Percentiles rank a stretch among this genome's conserved stretches.
Conservation (phyloP, 2,113 vertebrate species). For the Etheostoma cragini region DNA sequence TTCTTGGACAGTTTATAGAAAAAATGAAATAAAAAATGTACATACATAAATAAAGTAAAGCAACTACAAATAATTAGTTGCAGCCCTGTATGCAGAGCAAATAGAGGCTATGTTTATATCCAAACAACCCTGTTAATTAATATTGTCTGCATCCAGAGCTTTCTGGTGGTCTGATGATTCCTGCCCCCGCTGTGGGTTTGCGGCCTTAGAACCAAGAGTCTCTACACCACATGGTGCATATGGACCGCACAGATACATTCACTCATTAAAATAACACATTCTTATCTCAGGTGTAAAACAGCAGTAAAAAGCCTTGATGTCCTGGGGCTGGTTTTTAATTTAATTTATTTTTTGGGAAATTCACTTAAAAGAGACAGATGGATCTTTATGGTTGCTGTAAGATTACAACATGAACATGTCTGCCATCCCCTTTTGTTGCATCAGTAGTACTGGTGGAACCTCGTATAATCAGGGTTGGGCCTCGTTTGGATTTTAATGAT, state of each 20-base stretch:
- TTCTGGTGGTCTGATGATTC: conserved; percentile 10
- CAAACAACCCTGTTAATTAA: not conserved
- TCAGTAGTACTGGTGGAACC: not conserved
- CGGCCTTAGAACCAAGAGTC: not conserved
- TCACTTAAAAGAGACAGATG: not conserved
- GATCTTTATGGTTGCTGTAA: not conserved
- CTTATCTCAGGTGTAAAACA: conserved; percentile 20
- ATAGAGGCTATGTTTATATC: not conserved
- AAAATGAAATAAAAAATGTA: not conserved
- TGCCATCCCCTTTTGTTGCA: not conserved
- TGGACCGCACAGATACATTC: not conserved
- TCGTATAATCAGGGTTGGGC: too few species aligned
- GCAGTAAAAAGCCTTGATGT: not conserved
- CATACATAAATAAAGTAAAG: too few species aligned
- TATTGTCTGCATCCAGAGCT: not conserved
- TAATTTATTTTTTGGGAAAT: not conserved
- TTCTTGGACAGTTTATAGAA: not conserved
- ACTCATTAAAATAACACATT: conserved; percentile 14
- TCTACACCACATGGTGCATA: conserved; percentile 5
- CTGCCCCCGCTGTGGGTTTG: conserved; percentile 11
- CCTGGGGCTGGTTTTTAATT: not conserved
- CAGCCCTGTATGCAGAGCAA: not conserved
- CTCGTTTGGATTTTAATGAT: too few species aligned
- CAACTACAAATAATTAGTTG: too few species aligned
- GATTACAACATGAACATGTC: not conserved